A percentile compares a stretch with the other conserved stretches of the same genome.
These are phyloP conservation scores for Globodera rostochiensis DNA, from an alignment of 1,140 invertebrate genomes.

Conservation along the genomic window DNA sequence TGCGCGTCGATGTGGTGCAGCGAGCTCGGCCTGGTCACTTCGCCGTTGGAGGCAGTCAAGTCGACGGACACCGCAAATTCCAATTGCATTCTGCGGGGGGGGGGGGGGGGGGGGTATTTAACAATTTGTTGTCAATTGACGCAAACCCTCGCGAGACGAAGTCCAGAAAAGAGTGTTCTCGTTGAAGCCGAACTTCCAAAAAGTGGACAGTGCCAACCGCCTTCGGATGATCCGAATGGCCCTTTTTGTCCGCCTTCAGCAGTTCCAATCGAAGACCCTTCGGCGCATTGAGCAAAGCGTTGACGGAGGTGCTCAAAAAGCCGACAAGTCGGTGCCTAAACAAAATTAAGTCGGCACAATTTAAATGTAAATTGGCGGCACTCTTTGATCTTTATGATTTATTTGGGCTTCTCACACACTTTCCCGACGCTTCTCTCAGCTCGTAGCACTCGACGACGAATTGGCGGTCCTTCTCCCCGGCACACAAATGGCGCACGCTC, in stretches of 20 bases:
- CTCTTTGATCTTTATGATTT: background rate
- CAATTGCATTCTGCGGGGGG: slow-evolving; percentile 66
- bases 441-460: slow-evolving; percentile 49
- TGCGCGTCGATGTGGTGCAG: slow-evolving; percentile 71
- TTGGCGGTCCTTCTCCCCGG: slow-evolving; percentile 68
- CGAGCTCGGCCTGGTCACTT: slow-evolving; percentile 70
- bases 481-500: slow-evolving; percentile 70
- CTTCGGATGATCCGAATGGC: slow-evolving; percentile 37
- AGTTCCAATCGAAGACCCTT: slow-evolving; percentile 13
- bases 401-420: slow-evolving; percentile 3
- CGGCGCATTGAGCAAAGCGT: slow-evolving; percentile 25
- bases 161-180: slow-evolving; percentile 55
- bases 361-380: background rate
- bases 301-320: slow-evolving; percentile 12
- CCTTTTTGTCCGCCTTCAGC: slow-evolving; percentile 58
- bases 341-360: background rate
- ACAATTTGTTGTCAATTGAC: background rate
- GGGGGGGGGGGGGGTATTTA: background rate
- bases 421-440: slow-evolving; percentile 27
- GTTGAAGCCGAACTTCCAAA: slow-evolving; percentile 32
- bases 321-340: slow-evolving; percentile 43
- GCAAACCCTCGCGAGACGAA: slow-evolving; percentile 53
- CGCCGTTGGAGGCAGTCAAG: slow-evolving; percentile 76
- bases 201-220: slow-evolving; percentile 50
- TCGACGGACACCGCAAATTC: slow-evolving; percentile 74